Evolutionary conservation across 2,113 vertebrate genomes (phyloP).

Genomic region (Chamaea fasciata): DNA sequence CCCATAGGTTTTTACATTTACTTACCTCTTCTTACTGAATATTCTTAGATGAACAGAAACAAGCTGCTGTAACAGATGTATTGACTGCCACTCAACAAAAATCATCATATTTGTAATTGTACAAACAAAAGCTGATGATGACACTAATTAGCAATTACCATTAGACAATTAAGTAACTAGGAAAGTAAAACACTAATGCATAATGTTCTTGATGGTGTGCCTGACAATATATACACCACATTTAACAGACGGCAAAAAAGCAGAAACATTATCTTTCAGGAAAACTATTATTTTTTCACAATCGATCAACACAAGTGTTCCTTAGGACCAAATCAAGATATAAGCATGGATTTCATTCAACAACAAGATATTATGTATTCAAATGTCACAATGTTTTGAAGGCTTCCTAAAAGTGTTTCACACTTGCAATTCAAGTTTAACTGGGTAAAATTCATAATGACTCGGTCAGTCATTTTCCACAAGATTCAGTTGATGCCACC

Average conservation of each 20-base stretch:
- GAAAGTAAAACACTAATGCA: not conserved
- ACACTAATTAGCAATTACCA: not conserved
- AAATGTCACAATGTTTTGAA: not conserved
- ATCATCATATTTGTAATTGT: not conserved
- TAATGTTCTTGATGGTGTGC: not conserved
- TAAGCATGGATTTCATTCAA: not conserved
- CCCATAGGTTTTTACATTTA: not conserved
- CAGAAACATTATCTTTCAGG: not conserved
- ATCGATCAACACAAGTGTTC: not conserved
- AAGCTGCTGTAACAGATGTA: not conserved
- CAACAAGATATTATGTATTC: not conserved
- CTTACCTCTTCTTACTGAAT: not conserved
- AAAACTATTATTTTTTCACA: not conserved
- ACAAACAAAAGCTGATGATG: not conserved
- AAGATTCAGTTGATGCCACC: not conserved
- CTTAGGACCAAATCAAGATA: not conserved
- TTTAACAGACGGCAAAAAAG: not conserved
- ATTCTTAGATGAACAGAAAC: not conserved
- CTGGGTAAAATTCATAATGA: not conserved
- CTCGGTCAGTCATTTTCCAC: not conserved
- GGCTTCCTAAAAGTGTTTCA: not conserved
- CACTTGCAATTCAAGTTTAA: not conserved
- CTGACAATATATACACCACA: not conserved
- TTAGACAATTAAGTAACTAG: not conserved
- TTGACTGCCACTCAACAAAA: not conserved